phyloP scores from a whole-genome alignment of 1,140 invertebrate species.

The Sinella curviseta region DNA sequence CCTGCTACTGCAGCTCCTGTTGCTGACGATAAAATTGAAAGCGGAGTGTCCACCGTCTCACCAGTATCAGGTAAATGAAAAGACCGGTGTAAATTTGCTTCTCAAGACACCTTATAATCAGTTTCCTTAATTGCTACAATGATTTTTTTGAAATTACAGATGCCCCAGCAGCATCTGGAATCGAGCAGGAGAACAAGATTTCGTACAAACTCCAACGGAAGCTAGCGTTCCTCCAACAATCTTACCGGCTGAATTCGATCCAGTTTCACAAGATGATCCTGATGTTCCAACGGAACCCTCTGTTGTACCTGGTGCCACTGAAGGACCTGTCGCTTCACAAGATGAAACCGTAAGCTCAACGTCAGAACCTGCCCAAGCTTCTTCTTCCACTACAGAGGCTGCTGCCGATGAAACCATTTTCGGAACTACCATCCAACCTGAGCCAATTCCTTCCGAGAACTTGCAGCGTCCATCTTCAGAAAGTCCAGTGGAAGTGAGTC shows the following conservation, averaged over 20 bases:
- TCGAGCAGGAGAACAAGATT: not conserved
- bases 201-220: conserved; percentile 12
- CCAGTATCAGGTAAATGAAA: not conserved
- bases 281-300: no score
- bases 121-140: no score
- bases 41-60: not conserved
- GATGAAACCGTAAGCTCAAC: not conserved
- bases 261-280: not conserved
- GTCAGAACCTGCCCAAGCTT: not conserved
- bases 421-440: conserved; percentile 4
- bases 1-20: not conserved
- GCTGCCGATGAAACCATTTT: conserved; percentile 24
- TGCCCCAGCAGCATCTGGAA: not conserved
- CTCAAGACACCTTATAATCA: not conserved
- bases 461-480: not conserved
- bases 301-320: no score
- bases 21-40: not conserved
- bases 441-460: conserved; percentile 6
- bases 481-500: conserved; percentile 30
- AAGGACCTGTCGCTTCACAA: not conserved
- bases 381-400: conserved; percentile 46
- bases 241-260: not conserved
- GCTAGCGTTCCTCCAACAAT: conserved; percentile 7
- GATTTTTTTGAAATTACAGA: not conserved
- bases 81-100: not conserved